phyloP scores from a whole-genome alignment of 2,113 vertebrate species.

The Ovibos moschatus region DNA sequence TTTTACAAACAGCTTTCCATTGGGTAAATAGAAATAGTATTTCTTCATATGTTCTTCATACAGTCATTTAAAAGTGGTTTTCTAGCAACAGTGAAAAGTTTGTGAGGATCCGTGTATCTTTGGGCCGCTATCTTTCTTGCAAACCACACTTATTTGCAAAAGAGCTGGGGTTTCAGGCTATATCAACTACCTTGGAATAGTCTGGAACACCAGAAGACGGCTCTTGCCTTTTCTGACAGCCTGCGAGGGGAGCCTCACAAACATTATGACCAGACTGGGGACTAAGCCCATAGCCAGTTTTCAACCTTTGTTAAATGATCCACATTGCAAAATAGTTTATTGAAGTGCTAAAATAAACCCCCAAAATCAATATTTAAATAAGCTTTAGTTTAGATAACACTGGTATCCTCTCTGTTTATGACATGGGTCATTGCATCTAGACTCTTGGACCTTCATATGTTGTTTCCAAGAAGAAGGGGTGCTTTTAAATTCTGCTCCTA shows the following conservation, averaged over 20 bases:
- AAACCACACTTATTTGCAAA: background rate
- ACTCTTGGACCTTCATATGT: background rate
- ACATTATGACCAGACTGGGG: background rate
- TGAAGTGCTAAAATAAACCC: background rate
- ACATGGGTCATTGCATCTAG: background rate
- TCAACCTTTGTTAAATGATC: background rate
- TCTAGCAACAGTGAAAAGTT: background rate
- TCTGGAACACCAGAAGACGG: rapidly evolving
- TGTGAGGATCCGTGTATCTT: background rate
- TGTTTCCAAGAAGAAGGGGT: background rate
- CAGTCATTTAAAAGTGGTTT: background rate
- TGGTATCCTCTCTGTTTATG: background rate
- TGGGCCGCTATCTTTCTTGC: background rate
- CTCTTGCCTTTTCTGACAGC: background rate
- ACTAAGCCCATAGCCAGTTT: background rate
- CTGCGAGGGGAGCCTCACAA: rapidly evolving
- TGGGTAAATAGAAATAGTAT: constrained; percentile 7
- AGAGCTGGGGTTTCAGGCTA: background rate
- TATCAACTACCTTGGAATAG: background rate
- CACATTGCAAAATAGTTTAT: background rate
- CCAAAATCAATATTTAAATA: background rate
- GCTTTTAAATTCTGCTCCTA: background rate
- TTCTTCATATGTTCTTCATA: background rate
- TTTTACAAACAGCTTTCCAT: constrained; percentile 14
- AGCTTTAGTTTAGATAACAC: background rate